Conservation (phyloP, 2,888 invertebrate genomes). For the Zygaena filipendulae region DNA sequence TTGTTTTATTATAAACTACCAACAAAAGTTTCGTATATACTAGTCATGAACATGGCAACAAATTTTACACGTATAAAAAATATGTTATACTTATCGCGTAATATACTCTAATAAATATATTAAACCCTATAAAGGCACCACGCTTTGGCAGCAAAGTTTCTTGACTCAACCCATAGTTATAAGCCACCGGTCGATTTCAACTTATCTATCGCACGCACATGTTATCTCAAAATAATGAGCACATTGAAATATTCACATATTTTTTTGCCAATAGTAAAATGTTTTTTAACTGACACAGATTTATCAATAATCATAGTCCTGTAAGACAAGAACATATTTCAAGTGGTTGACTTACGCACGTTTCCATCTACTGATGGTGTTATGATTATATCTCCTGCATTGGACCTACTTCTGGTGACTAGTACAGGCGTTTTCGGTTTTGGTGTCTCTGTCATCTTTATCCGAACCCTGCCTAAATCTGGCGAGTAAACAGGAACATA, state of each 20-base stretch:
- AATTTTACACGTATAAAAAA: conserved; percentile 65
- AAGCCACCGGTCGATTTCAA: conserved; percentile 30
- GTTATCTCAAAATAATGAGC: conserved; percentile 34
- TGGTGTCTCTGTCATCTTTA: conserved; percentile 79
- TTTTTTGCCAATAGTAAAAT: conserved; percentile 61
- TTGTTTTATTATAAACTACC: too few relatives aligned
- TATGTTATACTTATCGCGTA: conserved; percentile 54
- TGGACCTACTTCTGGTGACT: conserved; percentile 79
- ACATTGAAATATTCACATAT: conserved; percentile 58
- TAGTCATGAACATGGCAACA: conserved; percentile 64
- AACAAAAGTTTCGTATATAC: too few relatives aligned
- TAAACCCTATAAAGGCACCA: conserved; percentile 63
- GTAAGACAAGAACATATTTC: conserved; percentile 32
- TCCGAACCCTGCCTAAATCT: conserved; percentile 81
- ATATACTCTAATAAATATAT: conserved; percentile 62
- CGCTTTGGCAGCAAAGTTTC: conserved; percentile 67
- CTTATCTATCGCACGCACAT: conserved; percentile 28
- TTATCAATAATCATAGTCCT: conserved; percentile 41
- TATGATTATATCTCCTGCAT: conserved; percentile 81
- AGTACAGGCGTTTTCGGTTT: conserved; percentile 86
- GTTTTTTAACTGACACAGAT: conserved; percentile 56
- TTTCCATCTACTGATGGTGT: conserved; percentile 64
- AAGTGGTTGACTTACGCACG: conserved; percentile 51
- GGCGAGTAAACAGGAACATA: conserved; percentile 70
- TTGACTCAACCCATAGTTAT: conserved; percentile 39